Base-by-base conservation (phyloP, 2,797 vertebrate species). In the Poeciliopsis paucimaculata region DNA sequence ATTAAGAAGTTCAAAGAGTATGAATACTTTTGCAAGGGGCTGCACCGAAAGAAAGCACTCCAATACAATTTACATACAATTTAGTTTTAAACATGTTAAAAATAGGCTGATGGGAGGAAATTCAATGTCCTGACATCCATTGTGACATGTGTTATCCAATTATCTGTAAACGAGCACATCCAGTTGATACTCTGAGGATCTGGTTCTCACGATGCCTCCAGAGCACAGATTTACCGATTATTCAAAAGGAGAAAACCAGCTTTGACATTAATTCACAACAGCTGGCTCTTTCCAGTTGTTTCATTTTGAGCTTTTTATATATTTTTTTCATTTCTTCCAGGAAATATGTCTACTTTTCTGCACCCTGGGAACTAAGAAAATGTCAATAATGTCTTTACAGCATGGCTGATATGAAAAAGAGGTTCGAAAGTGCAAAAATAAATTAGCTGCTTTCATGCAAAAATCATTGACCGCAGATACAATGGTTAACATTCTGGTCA, bases 401-500 rank as follows among this genome's bases (percentile, higher is more conserved):
- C 2, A 16, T 7, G n/a, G 12, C 23, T 45, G 41, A 79, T 76
- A 57, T 70, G 60, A 84, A 79, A 45, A 71, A 20, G 34, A 76
- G 75, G 45, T 80, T 47, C 77, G 62, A 85, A 55, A 77, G 76
- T 43, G 83, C 71, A 82, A 71, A 84, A 51, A 84, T 28, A 2
- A 78, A 86, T 43, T 81, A 79, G 76, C 79, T 62, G 82, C 80
- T 89, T 77, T 91, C 72, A 75, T 72, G 79, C 79, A 82, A 68
- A 49, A 75, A 72, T 60, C 72, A 80, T 71, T 39, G 77, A 91
- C 77, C 82, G 73, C 55, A 82, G 77, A 84, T 82, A 91, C 89
- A 92, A 31, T 86, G 80, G 90, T 89, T 91, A 89, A 86, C 43
- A 3, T 80, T 83, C 84, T 39, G 7, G 72, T 49, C 75, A 81